Evolutionary conservation across 1,140 invertebrate species (phyloP).

Genomic region (Megalopta genalis): DNA sequence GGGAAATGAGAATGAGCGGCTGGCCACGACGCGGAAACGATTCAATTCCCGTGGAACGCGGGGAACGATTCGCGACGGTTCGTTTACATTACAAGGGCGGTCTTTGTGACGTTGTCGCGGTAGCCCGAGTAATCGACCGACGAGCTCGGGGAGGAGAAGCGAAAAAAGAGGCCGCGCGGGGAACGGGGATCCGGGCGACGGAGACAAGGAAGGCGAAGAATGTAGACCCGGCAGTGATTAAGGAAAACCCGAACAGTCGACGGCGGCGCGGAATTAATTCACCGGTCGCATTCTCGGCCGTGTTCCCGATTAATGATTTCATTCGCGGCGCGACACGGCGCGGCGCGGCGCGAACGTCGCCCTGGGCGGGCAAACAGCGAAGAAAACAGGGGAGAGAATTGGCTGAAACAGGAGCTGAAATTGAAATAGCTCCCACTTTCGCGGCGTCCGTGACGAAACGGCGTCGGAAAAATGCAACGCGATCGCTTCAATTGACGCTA

Average conservation of each 20-base stretch:
- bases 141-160: neutral
- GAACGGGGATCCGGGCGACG: neutral
- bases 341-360: neutral
- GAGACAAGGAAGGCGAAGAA: neutral
- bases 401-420: neutral
- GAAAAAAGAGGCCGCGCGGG: neutral
- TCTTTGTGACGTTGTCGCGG: slow-evolving; percentile 44
- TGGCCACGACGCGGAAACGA: slow-evolving; percentile 28
- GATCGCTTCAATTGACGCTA: neutral
- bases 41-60: slow-evolving; percentile 43
- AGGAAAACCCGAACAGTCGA: neutral
- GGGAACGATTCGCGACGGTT: slow-evolving; percentile 31
- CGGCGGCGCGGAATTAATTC: neutral
- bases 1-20: neutral
- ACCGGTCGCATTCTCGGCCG: neutral
- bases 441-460: neutral
- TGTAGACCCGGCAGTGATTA: neutral
- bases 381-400: neutral
- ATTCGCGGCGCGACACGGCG: neutral
- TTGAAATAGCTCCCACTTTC: neutral
- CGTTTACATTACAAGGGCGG: slow-evolving; percentile 57
- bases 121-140: slow-evolving; percentile 20
- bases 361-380: too few relatives aligned
- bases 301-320: slow-evolving; percentile 11
- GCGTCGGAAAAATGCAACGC: neutral